Base-by-base conservation (phyloP, 2,888 invertebrate genomes). In the Isoperla grammatica region DNA sequence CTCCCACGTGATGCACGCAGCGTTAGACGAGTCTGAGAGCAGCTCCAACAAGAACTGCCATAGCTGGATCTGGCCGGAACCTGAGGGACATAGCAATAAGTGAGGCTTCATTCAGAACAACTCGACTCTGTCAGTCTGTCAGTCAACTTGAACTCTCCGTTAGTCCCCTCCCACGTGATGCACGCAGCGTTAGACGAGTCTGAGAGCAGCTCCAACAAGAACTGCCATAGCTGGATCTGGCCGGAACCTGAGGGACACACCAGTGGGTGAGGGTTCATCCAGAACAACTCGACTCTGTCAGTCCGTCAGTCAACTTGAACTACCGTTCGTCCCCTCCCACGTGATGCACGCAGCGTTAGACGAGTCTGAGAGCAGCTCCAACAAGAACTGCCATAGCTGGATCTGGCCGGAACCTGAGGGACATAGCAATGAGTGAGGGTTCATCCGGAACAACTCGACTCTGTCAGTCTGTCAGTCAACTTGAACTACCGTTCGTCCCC, bases 311-410 rank as follows among this genome's bases (percentile, higher is more conserved):
- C 70, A 98, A 82, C 79, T 98, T 98, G 81, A 97, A 97, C 78
- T 97, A 97, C 97, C 97, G 74, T 96, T 95, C 67, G 95, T 95
- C 35, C 96, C 96, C 76, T 97, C 97, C 98, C 98, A 98, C 66
- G 96, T 95, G 75, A 99, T 98, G 78, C 95, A 95, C 71, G 90
- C 90, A 2, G 95, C 90, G 75, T 98, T 97, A 71, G 90, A 88
- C 45, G 92, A 92, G 78, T 98, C 98, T 66, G 95, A 94, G 67
- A 99, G 81, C 56, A 99, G 82, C 76, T 99, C 98, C 68, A 99
- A 82, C 43, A 99, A 84, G 76, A 99, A 99, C 79, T 99, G 98
- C 98, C 98, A 99, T 68, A 99, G 79, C 75, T 99, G 98, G 71
- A 98, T 98, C 78, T 99, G 98, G 35, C 98, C 97, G 40, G 53